These are phyloP conservation scores for Terrapene triunguis DNA, from an alignment of 2,113 vertebrate genomes.

Conservation along the genomic window DNA sequence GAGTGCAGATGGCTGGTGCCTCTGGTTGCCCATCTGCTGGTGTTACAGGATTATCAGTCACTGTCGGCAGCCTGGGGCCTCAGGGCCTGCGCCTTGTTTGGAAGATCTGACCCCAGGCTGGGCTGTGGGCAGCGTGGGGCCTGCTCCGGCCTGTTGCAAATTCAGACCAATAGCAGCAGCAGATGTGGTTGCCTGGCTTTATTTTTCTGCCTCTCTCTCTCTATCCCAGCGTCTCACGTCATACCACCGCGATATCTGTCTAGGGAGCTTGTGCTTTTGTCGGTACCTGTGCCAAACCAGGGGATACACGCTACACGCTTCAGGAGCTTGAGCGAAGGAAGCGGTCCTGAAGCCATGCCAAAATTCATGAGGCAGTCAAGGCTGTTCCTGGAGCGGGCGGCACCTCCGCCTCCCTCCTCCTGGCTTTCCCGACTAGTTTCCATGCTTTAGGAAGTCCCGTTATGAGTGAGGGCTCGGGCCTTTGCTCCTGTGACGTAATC, in stretches of 20 bases:
- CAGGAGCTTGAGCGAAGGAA: neutral
- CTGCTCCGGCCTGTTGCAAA: neutral
- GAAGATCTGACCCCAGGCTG: neutral
- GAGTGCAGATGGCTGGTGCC: neutral
- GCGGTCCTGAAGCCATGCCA: neutral
- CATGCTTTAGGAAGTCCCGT: too few species aligned
- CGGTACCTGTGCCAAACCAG: too few species aligned
- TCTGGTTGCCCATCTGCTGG: neutral
- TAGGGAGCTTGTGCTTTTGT: neutral
- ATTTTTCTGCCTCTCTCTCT: neutral
- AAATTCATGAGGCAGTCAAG: neutral
- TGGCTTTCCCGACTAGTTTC: neutral
- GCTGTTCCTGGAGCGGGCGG: neutral
- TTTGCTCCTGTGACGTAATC: neutral
- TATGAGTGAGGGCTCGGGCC: rapidly evolving
- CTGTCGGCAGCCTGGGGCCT: neutral
- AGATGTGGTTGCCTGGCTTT: neutral
- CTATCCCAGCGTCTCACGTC: neutral
- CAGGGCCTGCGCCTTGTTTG: neutral
- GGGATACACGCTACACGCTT: too few species aligned
- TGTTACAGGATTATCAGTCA: neutral
- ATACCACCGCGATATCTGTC: neutral
- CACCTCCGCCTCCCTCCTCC: neutral
- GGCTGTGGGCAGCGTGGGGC: neutral
- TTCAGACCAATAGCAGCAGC: neutral